phyloP scores from a whole-genome alignment of 2,797 vertebrate species.

The Stomatorhinus walkeri region DNA sequence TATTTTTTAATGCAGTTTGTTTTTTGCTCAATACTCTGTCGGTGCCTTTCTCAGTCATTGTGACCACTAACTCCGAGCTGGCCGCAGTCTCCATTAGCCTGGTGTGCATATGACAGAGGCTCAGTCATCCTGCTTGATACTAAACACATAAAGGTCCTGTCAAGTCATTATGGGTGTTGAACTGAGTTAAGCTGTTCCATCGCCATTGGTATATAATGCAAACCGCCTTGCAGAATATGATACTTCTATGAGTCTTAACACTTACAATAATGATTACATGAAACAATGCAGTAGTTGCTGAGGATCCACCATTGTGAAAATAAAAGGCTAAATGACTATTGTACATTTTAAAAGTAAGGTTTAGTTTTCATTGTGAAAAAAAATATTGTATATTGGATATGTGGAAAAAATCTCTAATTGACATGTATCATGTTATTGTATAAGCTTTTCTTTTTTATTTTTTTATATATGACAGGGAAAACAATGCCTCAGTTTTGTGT shows the following conservation, averaged over 20 bases:
- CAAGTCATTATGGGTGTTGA: not conserved
- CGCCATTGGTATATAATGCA: not conserved
- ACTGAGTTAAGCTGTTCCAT: not conserved
- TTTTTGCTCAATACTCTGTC: not conserved
- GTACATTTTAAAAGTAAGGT: not conserved
- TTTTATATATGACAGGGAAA: not conserved
- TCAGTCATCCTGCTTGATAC: not conserved
- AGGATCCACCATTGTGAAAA: not conserved
- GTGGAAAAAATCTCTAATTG: not conserved
- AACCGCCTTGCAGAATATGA: not conserved
- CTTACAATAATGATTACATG: not conserved
- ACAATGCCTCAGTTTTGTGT: not conserved
- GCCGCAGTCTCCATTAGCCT: not conserved
- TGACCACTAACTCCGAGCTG: not conserved
- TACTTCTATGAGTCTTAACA: not conserved
- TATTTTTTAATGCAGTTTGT: not conserved
- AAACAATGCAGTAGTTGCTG: not conserved
- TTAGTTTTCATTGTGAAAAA: not conserved
- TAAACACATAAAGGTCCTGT: not conserved
- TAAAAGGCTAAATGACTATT: not conserved
- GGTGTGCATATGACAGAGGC: not conserved
- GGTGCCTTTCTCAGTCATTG: not conserved
- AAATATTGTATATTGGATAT: not conserved
- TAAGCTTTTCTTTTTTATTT: not conserved
- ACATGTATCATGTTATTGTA: not conserved